Evolutionary conservation across 2,888 invertebrate species (phyloP), one percentile per base, ranked within the genome.

Genomic region (Tenthredo distinguenda): DNA sequence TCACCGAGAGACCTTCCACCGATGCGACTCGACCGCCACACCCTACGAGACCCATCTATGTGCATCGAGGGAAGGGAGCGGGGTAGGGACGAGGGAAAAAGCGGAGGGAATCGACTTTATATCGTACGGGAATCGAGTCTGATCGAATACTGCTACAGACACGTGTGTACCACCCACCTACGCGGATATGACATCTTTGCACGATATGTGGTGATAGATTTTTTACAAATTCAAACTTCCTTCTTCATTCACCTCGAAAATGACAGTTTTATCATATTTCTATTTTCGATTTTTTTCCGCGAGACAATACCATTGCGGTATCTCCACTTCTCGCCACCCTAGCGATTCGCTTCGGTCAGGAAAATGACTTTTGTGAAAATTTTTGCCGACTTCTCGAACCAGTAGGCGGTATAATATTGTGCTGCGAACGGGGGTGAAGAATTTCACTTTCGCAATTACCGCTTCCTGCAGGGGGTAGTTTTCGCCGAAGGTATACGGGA

Each of bases 121-220:
- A 74, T 74, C 72, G 72, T 74, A 74, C 43, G 43, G 72, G 21
- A 74, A 74, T 74, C 43, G 72, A 74, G 72, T 74, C 40, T 31
- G 40, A 74, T 74, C 40, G 21, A 43, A 68, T 62, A 62, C 62
- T 62, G 62, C 21, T 26, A 72, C 21, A 47, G 12, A 84, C 43
- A 31, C 18, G 47, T 62, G 7, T n/a, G 9, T n/a, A n/a, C 5
- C 50, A 18, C 9, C 6, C 7, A 55, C 55, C n/a, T n/a, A 55
- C 12, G 26, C 12, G 31, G 26, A 34, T 71, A 34, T 34, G 26
- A 50, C 10, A 34, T 26, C 40, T 26, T 15, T n/a, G n/a, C 50
- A 50, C 18, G 50, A 50, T 50, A 50, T 50, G 18, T 1, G 5
- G 18, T 50, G 2, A 50, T 50, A 50, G 50, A n/a, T n/a, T 50